Evolutionary conservation across 2,797 vertebrate species (phyloP), one percentile per base, ranked within the genome.

Genomic region (Acanthornis magna): DNA sequence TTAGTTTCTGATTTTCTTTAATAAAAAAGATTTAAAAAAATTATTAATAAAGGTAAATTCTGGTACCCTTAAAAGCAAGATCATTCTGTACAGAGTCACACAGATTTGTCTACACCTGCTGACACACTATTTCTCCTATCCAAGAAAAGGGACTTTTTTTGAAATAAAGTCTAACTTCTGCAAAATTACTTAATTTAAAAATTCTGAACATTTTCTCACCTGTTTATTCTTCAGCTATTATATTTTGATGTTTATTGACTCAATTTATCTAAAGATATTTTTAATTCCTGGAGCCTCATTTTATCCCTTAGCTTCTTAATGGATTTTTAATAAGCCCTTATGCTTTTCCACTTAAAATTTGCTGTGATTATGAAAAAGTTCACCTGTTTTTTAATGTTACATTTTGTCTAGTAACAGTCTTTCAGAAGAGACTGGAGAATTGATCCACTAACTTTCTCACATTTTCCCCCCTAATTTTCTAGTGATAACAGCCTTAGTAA

Each of bases 401-500:
- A 53, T 91, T 95, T 95, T 88, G 4, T 32, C 27, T 74, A 48
- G 11, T 11, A 63, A 29, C 23, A 85, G 62, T 65, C 27, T 50
- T 90, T 76, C 16, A 27, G 26, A 74, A 78, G 16, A 88, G 67
- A 95, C 61, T 57, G 22, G 53, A 65, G 62, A 91, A 83, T 74
- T 90, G 45, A 82, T 89, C 32, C 42, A 65, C 58, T 76, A 83
- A 30, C 19, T 66, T 85, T 26, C 7, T 85, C 32, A 29, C 15
- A 57, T 84, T 57, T 84, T 61, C 4, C 3, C 30, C 48, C 48
- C 26, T 70, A 63, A 78, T 73, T 90, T 90, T 66, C 6, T 61
- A 47, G 32, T 65, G 76, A 91, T 93, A 85, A 89, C 78, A 13
- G 26, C 13, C n/a, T 77, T 82, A 83, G 22, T 53, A 84, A 91